Conservation (phyloP, 2,113 vertebrate genomes). For the Pteruthius melanotis region DNA sequence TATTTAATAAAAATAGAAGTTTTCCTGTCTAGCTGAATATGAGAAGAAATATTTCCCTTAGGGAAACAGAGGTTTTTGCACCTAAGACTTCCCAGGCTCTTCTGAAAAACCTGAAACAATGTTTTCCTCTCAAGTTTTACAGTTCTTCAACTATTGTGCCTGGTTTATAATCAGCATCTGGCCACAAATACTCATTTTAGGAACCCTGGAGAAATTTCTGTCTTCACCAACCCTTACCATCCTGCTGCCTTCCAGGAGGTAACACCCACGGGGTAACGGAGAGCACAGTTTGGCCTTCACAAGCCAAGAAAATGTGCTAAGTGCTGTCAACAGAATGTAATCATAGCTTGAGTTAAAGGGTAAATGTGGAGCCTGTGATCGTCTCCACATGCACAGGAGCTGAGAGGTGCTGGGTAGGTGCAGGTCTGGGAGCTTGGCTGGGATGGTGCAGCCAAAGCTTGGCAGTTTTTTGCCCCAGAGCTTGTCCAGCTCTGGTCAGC, state of each 20-base stretch:
- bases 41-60: background rate
- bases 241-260: constrained; percentile 29
- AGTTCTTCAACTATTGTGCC: background rate
- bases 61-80: background rate
- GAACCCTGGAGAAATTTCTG: constrained; percentile 25
- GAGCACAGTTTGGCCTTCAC: background rate
- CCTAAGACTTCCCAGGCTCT: background rate
- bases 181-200: constrained; percentile 12
- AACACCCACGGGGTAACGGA: background rate
- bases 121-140: background rate
- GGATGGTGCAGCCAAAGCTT: background rate
- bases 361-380: background rate
- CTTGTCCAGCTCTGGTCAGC: background rate
- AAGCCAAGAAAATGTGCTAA: constrained; percentile 40
- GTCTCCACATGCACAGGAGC: background rate
- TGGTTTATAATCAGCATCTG: constrained; percentile 1
- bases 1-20: background rate
- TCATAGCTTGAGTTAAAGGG: background rate
- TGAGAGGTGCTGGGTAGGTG: background rate
- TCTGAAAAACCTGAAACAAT: background rate
- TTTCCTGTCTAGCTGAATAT: background rate
- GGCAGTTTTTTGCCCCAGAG: background rate
- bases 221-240: constrained; percentile 18
- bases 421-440: background rate
- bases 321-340: constrained; percentile 42